phyloP scores from a whole-genome alignment of 2,797 vertebrate genomes.

The Rousettus madagascariensis region DNA sequence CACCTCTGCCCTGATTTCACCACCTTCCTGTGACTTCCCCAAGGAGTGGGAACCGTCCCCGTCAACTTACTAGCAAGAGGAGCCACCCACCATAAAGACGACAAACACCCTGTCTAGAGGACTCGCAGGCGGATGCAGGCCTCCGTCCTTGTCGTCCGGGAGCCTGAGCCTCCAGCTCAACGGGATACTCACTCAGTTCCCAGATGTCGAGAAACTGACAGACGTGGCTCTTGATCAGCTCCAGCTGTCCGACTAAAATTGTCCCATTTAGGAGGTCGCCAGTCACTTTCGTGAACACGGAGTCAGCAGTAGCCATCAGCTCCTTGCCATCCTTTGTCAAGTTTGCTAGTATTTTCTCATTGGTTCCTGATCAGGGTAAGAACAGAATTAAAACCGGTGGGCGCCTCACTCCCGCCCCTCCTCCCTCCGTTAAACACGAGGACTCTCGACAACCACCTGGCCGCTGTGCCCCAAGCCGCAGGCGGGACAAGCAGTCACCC shows the following conservation, averaged over 20 bases:
- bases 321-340: conserved; percentile 85
- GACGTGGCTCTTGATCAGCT: conserved; percentile 80
- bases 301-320: conserved; percentile 84
- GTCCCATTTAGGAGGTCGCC: conserved; percentile 78
- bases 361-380: conserved; percentile 80
- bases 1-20: neutral
- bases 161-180: rapidly evolving
- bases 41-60: neutral
- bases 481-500: rapidly evolving
- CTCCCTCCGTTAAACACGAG: rapidly evolving
- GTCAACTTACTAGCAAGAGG: neutral
- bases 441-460: neutral
- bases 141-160: neutral
- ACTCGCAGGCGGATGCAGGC: rapidly evolving
- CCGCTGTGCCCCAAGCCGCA: neutral
- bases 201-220: conserved; percentile 85
- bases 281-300: conserved; percentile 79
- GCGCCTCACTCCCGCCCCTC: rapidly evolving
- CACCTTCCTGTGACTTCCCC: neutral
- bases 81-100: neutral
- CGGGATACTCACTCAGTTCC: conserved; percentile 85
- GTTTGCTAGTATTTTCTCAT: conserved; percentile 81
- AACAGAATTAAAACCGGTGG: neutral
- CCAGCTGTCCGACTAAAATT: conserved; percentile 85
- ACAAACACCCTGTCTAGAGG: neutral